These are phyloP conservation scores for Numida meleagris DNA, from an alignment of 2,113 vertebrate genomes.

Conservation along the genomic window DNA sequence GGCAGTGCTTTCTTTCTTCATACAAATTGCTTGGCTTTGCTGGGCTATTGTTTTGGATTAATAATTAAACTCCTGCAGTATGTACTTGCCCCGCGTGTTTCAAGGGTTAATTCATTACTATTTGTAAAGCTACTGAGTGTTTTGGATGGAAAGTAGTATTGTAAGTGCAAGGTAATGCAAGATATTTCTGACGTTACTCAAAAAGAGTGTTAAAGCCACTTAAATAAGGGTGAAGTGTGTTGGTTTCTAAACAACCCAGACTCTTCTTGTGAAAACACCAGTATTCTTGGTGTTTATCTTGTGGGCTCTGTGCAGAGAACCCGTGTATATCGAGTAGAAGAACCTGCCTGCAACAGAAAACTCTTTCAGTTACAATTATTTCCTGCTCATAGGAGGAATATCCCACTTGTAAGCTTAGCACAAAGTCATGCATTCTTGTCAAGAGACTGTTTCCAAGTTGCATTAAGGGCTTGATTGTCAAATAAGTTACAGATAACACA, in stretches of 20 bases:
- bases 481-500: neutral
- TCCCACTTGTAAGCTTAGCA: neutral
- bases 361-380: neutral
- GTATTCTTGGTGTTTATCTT: fast-evolving
- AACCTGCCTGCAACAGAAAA: neutral
- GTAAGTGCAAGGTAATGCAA: neutral
- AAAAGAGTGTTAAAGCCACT: neutral
- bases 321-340: neutral
- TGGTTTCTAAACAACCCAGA: neutral
- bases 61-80: neutral
- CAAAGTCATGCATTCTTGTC: neutral
- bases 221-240: neutral
- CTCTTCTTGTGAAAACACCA: neutral
- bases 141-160: neutral
- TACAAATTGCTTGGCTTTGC: neutral
- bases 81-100: neutral
- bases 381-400: neutral
- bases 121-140: neutral
- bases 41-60: neutral
- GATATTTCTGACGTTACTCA: neutral
- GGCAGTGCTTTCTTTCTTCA: neutral
- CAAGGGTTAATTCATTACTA: neutral
- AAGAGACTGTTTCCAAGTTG: neutral
- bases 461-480: neutral
- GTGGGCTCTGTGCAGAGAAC: neutral